These are phyloP conservation scores for Abramis brama DNA, from an alignment of 2,113 vertebrate species.

Conservation along the genomic window DNA sequence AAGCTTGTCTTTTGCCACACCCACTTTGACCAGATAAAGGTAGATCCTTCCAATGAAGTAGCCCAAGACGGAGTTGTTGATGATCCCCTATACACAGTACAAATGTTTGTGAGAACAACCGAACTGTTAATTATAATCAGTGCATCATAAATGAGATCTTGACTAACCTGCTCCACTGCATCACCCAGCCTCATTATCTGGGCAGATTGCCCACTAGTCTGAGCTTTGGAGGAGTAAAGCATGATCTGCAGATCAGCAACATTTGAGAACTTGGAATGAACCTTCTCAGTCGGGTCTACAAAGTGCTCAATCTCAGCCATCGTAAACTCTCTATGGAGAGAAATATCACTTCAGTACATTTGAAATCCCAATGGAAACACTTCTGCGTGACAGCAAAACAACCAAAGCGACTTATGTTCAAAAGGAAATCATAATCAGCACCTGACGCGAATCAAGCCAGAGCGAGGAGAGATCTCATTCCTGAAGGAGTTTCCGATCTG, in stretches of 20 bases:
- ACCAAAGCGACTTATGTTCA: neutral
- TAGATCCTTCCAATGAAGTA: constrained; percentile 99
- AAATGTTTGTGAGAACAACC: neutral
- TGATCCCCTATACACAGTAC: constrained; percentile 81
- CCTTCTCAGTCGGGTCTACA: constrained; percentile 94
- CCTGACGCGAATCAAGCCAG: constrained; percentile 96
- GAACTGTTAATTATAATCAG: neutral
- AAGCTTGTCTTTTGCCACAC: constrained; percentile 90
- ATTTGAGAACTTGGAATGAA: constrained; percentile 89
- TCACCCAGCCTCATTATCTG: constrained; percentile 88
- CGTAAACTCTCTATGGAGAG: constrained; percentile 88
- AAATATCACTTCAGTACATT: neutral
- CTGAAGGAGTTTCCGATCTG: constrained; percentile 98
- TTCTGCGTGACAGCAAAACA: neutral
- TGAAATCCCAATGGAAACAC: neutral
- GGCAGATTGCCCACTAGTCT: constrained; percentile 96
- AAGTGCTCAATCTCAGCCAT: constrained; percentile 99
- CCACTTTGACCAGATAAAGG: constrained; percentile 95
- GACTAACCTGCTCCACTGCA: constrained; percentile 90
- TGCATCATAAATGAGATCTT: neutral
- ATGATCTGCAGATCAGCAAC: constrained; percentile 87
- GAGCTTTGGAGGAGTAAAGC: constrained; percentile 93
- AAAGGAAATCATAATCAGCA: constrained; percentile 59
- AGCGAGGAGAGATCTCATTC: constrained; percentile 98
- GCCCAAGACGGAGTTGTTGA: constrained; percentile 97